Evolutionary conservation across 2,113 vertebrate genomes (phyloP).

Genomic region (Nyctereutes procyonoides): DNA sequence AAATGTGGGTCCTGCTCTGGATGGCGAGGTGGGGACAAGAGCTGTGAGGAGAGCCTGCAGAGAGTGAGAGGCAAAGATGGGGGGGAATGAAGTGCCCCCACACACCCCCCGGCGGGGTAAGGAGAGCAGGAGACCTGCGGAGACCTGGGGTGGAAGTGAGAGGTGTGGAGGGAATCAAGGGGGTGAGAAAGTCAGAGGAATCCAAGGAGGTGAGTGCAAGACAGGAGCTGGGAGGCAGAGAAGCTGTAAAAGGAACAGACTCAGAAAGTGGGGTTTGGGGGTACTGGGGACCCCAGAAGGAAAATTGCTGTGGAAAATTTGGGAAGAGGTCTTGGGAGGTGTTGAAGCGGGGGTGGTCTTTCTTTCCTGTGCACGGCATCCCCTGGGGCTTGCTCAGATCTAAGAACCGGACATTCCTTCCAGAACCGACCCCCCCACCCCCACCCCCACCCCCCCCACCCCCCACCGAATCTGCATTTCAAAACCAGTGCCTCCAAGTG

Average conservation of each 20-base stretch:
- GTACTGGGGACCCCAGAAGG: background rate
- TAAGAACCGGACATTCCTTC: background rate
- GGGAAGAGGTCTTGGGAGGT: background rate
- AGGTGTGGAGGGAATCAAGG: background rate
- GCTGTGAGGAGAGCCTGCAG: background rate
- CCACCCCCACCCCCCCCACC: too few relatives aligned
- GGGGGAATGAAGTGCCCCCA: background rate
- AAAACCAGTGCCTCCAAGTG: background rate
- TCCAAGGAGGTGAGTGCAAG: background rate
- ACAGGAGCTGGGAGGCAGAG: background rate
- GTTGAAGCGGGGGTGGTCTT: accelerated
- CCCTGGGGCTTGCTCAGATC: background rate
- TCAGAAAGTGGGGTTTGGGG: background rate
- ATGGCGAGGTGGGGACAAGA: background rate
- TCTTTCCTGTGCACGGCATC: background rate
- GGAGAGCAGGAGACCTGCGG: background rate
- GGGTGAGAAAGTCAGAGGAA: background rate
- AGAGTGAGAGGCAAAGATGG: background rate
- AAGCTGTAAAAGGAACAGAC: background rate
- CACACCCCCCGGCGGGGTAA: background rate
- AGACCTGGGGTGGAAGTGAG: background rate
- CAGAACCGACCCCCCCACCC: background rate
- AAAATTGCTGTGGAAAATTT: background rate
- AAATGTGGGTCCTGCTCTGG: background rate
- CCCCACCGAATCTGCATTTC: background rate